These are phyloP conservation scores for Onchidella celtica DNA, from an alignment of 2,888 invertebrate genomes.

Conservation along the genomic window DNA sequence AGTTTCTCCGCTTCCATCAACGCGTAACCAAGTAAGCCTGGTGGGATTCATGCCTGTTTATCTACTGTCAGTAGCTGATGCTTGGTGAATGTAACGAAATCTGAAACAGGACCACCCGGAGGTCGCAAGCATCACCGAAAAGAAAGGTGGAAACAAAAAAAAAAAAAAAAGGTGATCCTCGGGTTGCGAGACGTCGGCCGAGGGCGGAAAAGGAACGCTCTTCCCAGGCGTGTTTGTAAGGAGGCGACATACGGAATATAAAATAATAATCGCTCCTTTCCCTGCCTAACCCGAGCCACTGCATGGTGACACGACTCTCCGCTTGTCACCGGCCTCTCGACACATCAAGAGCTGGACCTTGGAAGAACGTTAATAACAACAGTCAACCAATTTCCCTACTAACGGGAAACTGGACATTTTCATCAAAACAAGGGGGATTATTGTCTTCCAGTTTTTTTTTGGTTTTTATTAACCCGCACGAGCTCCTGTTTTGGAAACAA, in stretches of 20 bases:
- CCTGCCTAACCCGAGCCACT: background rate
- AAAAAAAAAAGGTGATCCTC: background rate
- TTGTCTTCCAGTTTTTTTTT: no score
- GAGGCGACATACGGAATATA: background rate
- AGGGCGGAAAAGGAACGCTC: background rate
- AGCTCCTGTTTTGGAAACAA: background rate
- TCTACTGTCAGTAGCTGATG: slow-evolving; percentile 3
- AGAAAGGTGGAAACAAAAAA: background rate
- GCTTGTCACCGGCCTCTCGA: background rate
- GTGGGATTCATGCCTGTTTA: background rate
- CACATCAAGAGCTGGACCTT: no score
- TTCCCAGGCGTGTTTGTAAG: background rate
- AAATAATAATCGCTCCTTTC: background rate
- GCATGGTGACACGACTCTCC: background rate
- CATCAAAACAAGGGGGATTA: no score
- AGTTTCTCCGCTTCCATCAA: background rate
- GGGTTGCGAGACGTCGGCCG: background rate
- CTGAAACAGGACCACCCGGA: background rate
- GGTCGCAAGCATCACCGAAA: background rate
- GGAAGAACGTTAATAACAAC: no score
- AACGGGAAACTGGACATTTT: no score
- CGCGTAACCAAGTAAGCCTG: background rate
- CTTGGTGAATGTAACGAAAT: background rate
- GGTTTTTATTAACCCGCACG: no score
- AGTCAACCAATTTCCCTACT: no score